A percentile compares a stretch with the other conserved stretches of the same genome.
Evolutionary conservation across 2,113 vertebrate species (phyloP).

Genomic region (Gambusia affinis): DNA sequence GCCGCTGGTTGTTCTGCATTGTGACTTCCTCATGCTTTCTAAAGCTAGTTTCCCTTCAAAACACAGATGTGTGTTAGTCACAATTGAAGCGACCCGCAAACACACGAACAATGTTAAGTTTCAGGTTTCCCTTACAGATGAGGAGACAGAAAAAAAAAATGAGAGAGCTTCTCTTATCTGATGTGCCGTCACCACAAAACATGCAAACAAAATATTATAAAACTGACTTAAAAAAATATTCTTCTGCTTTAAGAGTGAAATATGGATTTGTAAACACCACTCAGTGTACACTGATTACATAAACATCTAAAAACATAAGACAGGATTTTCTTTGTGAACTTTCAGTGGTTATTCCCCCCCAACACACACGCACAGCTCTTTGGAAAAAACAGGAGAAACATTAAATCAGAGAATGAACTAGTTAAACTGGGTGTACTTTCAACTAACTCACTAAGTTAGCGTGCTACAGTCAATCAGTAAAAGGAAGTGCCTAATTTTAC

Average conservation of each 20-base stretch:
- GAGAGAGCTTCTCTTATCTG: neutral
- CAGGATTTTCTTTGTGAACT: neutral
- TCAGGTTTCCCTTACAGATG: slow-evolving; percentile 6
- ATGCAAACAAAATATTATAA: slow-evolving; percentile 4
- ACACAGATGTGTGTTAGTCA: slow-evolving; percentile 3
- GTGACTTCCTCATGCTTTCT: slow-evolving; percentile 55
- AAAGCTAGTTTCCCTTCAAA: slow-evolving; percentile 44
- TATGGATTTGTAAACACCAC: neutral
- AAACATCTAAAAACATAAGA: neutral
- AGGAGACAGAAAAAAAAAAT: neutral
- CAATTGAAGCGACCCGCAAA: neutral
- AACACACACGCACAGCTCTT: neutral
- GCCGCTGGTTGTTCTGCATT: slow-evolving; percentile 29
- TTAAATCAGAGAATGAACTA: neutral
- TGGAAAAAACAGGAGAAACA: slow-evolving; percentile 8
- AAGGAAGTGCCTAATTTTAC: slow-evolving; percentile 30
- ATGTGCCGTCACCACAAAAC: neutral
- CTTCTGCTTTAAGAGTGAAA: neutral
- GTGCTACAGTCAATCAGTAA: neutral
- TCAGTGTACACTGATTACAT: neutral
- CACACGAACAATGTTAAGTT: neutral
- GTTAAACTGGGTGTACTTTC: neutral
- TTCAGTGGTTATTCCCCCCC: too few species aligned
- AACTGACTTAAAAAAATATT: neutral
- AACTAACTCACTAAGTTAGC: neutral